A percentile compares a stretch with the other conserved stretches of the same genome.
phyloP scores from a whole-genome alignment of 2,113 vertebrate genomes.

The human region GRCh38 chr20:61478501-61479000 shows the following conservation, averaged over 20 bases:
- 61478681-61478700: background rate
- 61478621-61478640: background rate
- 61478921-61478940: background rate
- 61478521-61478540: rapidly evolving
- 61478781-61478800: rapidly evolving
- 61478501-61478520: background rate
- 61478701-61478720: rapidly evolving
- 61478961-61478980: background rate
- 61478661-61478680: background rate
- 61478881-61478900: rapidly evolving
- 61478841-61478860: too few species aligned
- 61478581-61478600: background rate
- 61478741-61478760: background rate
- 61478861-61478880: rapidly evolving
- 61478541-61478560: rapidly evolving
- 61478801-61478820: too few species aligned
- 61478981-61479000: background rate
- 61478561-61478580: rapidly evolving
- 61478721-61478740: rapidly evolving
- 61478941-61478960: background rate
- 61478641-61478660: background rate
- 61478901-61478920: background rate
- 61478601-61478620: rapidly evolving
- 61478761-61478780: background rate
- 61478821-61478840: rapidly evolving